Base-by-base conservation (phyloP, 2,797 vertebrate genomes). In the Chromobotia macracanthus region DNA sequence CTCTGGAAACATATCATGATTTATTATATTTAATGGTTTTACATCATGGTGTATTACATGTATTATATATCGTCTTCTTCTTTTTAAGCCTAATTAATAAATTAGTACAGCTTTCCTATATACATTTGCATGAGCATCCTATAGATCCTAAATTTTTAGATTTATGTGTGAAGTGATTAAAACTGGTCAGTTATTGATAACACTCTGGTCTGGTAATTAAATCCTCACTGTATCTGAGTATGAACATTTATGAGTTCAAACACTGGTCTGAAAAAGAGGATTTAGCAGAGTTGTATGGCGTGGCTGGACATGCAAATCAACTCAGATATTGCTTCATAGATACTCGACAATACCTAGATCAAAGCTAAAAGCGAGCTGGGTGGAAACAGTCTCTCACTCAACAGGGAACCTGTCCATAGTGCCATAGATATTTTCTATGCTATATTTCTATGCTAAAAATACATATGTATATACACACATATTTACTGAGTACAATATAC, bases 251-350 rank as follows among this genome's bases (percentile, higher is more conserved):
- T 8, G 50, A 51, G 50, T 15, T 48, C 11, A 13, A 48, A 0
- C 31, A 11, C n/a, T 51, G 7, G 4, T 18, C 16, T 18, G 1
- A 51, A 16, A 51, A 18, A n/a, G n/a, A n/a, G n/a, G n/a, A 51
- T 50, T 50, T 13, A 16, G 15, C 50, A 51, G 16, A 18, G n/a
- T 5, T 51, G 18, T 1, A n/a, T 78, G 51, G 64, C 71, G 8
- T 41, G 74, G 71, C 48, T 61, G 79, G 13, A 19, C 50, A 87
- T 88, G 84, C 84, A 88, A 88, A 87, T 86, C 46, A 82, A 80
- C 76, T 76, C 73, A 85, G 80, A 84, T 82, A 60, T 72, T 58
- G 55, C 70, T 72, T 69, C 80, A 79, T 72, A 86, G n/a, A 44
- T 60, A 13, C 38, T 76, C 61, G 65, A 61, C 71, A 79, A 82